Evolutionary conservation across 2,888 invertebrate species (phyloP), one percentile per base, ranked within the genome.

Genomic region (Hyalella azteca): DNA sequence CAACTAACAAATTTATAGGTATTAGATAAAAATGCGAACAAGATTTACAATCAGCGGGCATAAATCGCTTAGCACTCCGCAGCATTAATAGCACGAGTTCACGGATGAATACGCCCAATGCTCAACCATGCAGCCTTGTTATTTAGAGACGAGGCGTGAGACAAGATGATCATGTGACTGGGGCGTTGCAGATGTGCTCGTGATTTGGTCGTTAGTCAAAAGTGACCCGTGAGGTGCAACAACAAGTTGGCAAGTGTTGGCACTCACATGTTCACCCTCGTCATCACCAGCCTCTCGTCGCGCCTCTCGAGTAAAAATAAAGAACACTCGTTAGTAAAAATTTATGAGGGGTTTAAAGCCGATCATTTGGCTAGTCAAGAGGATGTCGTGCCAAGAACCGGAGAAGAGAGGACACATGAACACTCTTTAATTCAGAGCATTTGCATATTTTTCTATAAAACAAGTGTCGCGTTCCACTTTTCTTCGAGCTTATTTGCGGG

Each of bases 151-250:
- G n/a, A n/a, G n/a, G n/a, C n/a, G n/a, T n/a, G n/a, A n/a, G n/a
- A n/a, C n/a, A n/a, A n/a, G n/a, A 9, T 11, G 9, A 32, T 66
- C 66, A 66, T 66, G 66, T 66, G 66, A 66, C 66, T 36, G 36
- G 29, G 26, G 11, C 5, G 29, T 45, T 11, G 66, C 36, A 36
- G 19, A 66, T 54, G 29, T 66, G 29, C 66, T 66, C 66, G 66
- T 66, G 66, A 32, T 36, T 66, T 32, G 36, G 66, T 66, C 66
- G 66, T 66, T 66, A 66, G 66, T 66, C 66, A 66, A 66, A 66
- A 11, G 66, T 11, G 66, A 19, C 66, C 66, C 66, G 66, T 66
- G 66, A 36, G 66, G 36, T 54, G 22, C 15, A 36, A 29, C 29
- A 36, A n/a, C 66, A 66, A 5, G 66, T 19, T 29, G 66, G 29